phyloP scores from a whole-genome alignment of 2,113 vertebrate species.

The Lophius piscatorius region DNA sequence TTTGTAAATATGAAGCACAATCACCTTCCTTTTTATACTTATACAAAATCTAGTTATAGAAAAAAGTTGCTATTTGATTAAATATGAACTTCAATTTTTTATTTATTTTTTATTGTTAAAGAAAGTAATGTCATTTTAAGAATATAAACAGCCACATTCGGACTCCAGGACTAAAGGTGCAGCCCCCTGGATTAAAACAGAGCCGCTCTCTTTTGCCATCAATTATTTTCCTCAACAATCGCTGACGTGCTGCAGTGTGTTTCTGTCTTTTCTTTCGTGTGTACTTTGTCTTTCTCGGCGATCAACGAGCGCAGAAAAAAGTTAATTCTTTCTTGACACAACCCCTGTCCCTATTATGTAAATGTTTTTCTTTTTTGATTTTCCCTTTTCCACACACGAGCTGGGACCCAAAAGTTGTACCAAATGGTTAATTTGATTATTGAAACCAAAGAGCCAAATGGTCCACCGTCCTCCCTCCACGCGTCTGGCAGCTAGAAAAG shows the following conservation, averaged over 20 bases:
- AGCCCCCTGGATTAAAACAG: conserved; percentile 2
- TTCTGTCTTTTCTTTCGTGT: conserved; percentile 41
- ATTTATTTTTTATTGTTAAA: too few relatives aligned
- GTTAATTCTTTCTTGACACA: conserved; percentile 80
- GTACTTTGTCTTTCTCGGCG: conserved; percentile 74
- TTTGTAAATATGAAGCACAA: too few relatives aligned
- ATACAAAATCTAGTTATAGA: too few relatives aligned
- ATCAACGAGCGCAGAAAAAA: conserved; percentile 66
- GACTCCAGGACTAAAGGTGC: conserved; percentile 1
- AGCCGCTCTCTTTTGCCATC: conserved; percentile 43
- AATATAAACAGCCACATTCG: not conserved
- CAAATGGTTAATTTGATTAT: conserved; percentile 99
- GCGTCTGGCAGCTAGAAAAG: conserved; percentile 91
- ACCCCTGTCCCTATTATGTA: conserved; percentile 81
- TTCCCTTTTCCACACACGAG: conserved; percentile 91
- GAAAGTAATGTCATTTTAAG: too few relatives aligned
- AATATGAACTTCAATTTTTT: too few relatives aligned
- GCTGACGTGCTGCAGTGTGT: conserved; percentile 59
- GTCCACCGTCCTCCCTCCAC: conserved; percentile 94
- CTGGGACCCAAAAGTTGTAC: conserved; percentile 90
- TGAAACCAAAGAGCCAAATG: conserved; percentile 96
- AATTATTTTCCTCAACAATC: conserved; percentile 63
- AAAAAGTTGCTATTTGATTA: not conserved
- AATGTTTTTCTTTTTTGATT: conserved; percentile 87
- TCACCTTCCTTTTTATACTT: too few relatives aligned